A percentile compares a stretch with the other conserved stretches of the same genome.
These are phyloP conservation scores for Diglossa cyanea DNA, from an alignment of 2,797 vertebrate genomes.

Conservation along the genomic window DNA sequence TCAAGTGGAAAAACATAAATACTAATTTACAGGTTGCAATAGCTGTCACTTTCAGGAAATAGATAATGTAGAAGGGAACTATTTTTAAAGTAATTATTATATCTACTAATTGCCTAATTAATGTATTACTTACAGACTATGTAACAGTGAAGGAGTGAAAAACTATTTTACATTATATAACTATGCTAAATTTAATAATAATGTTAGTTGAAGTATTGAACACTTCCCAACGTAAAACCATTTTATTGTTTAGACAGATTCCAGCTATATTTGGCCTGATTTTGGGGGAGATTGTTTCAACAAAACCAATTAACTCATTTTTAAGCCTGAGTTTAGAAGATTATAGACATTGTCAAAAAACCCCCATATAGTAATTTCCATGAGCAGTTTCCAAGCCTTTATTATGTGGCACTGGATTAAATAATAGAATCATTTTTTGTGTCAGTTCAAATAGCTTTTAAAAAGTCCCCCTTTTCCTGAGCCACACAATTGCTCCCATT, in stretches of 20 bases:
- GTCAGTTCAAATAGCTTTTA: neutral
- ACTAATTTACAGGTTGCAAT: neutral
- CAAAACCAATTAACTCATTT: neutral
- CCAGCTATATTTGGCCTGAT: neutral
- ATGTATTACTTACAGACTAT: neutral
- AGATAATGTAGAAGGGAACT: neutral
- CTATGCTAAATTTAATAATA: neutral
- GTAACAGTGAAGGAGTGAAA: neutral
- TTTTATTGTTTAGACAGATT: neutral
- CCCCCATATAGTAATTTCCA: neutral
- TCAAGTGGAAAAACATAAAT: neutral
- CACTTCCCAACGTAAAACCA: neutral
- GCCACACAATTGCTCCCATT: neutral
- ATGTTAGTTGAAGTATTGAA: neutral
- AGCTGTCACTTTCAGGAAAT: neutral
- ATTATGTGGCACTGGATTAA: neutral
- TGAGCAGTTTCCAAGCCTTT: neutral
- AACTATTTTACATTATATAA: neutral
- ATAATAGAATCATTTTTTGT: neutral
- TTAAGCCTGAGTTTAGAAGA: neutral
- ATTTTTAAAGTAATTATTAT: neutral
- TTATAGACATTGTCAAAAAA: neutral
- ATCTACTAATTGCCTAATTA: neutral
- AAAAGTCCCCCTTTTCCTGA: neutral
- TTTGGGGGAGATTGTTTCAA: neutral